These are phyloP conservation scores for Clusia tigrina DNA, from an alignment of 2,888 invertebrate species.

Conservation along the genomic window DNA sequence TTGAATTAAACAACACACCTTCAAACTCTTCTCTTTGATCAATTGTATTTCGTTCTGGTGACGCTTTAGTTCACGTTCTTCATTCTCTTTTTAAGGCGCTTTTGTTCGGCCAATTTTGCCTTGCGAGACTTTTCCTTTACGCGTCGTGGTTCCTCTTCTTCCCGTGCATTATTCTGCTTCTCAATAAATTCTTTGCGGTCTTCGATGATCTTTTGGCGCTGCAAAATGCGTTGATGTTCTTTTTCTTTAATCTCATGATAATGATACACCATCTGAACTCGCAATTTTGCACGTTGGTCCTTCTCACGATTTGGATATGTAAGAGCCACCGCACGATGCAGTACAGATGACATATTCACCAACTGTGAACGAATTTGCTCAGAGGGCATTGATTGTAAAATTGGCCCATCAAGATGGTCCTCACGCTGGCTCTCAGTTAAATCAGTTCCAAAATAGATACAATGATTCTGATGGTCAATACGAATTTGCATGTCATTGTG, in stretches of 20 bases:
- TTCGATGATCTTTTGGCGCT: slow-evolving; percentile 95
- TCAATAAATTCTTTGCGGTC: slow-evolving; percentile 96
- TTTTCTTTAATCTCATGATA: slow-evolving; percentile 85
- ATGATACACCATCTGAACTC: slow-evolving; percentile 77
- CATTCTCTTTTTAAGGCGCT: slow-evolving; percentile 85
- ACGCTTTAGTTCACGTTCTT: slow-evolving; percentile 87
- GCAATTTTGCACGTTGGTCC: slow-evolving; percentile 77
- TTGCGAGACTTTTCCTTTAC: slow-evolving; percentile 82
- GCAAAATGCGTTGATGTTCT: slow-evolving; percentile 89
- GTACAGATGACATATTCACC: slow-evolving; percentile 85
- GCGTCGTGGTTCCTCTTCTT: slow-evolving; percentile 66
- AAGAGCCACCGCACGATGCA: slow-evolving; percentile 79
- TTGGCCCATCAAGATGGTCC: slow-evolving; percentile 92
- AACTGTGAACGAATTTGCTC: slow-evolving; percentile 93
- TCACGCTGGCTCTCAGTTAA: slow-evolving; percentile 91
- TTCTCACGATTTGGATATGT: slow-evolving; percentile 84
- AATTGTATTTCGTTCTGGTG: slow-evolving; percentile 87
- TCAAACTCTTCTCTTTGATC: slow-evolving; percentile 84
- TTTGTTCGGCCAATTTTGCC: slow-evolving; percentile 84
- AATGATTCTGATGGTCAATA: slow-evolving; percentile 79
- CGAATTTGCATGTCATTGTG: slow-evolving; percentile 96
- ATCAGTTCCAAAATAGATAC: slow-evolving; percentile 95
- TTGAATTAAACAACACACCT: no score
- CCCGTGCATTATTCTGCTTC: slow-evolving; percentile 64
- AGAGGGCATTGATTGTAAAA: slow-evolving; percentile 91